Evolutionary conservation across 2,113 vertebrate genomes (phyloP).

Genomic region (Takifugu flavidus): DNA sequence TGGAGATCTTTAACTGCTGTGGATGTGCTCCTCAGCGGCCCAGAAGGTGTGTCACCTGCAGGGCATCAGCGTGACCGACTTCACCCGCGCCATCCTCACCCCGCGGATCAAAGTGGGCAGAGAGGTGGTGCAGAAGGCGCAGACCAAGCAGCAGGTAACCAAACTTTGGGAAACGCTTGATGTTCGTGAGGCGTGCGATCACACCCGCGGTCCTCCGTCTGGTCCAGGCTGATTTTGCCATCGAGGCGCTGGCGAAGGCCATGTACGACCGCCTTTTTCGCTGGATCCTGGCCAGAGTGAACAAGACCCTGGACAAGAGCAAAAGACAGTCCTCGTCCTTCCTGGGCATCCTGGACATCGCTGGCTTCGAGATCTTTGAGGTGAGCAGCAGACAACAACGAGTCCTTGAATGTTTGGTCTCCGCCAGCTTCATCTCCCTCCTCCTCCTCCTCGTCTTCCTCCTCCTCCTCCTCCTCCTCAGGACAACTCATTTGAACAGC

Average conservation of each 20-base stretch:
- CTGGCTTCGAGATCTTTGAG: constrained; percentile 97
- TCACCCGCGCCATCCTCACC: constrained; percentile 88
- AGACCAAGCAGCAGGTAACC: constrained; percentile 94
- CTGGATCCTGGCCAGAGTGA: constrained; percentile 89
- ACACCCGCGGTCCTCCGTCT: not conserved
- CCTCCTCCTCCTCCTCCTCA: constrained; percentile 41
- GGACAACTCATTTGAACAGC: constrained; percentile 96
- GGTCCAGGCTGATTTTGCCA: constrained; percentile 87
- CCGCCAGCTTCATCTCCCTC: not conserved
- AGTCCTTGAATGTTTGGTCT: not conserved
- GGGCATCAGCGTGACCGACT: constrained; percentile 93
- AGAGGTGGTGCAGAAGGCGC: constrained; percentile 94
- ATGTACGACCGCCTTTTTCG: constrained; percentile 92
- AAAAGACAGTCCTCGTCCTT: constrained; percentile 90
- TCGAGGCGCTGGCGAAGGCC: constrained; percentile 93
- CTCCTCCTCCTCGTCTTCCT: too few species aligned
- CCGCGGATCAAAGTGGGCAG: constrained; percentile 94
- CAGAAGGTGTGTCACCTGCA: constrained; percentile 95
- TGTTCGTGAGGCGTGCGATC: too few species aligned
- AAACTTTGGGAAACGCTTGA: not conserved
- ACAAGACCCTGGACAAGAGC: constrained; percentile 96
- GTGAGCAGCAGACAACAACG: constrained; percentile 51
- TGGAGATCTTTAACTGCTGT: too few species aligned
- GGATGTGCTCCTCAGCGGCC: constrained; percentile 74
- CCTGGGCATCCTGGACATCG: constrained; percentile 95